These are phyloP conservation scores for Astreopora myriophthalma DNA, from an alignment of 64 coral and sea anemone species.

Conservation along the genomic window DNA sequence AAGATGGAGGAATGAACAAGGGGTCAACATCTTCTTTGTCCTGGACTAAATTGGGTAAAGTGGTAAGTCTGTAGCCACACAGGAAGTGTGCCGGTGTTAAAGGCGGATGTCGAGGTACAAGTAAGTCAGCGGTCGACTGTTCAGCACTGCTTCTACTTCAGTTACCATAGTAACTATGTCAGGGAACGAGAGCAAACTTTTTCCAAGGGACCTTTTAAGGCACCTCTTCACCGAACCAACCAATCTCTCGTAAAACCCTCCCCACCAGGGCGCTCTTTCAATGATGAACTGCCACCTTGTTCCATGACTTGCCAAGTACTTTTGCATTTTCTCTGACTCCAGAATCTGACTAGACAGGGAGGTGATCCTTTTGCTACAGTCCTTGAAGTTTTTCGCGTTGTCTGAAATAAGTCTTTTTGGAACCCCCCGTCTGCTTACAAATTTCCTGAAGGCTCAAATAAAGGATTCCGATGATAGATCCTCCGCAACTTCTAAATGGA, in stretches of 20 bases:
- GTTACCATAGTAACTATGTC: not conserved
- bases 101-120: not conserved
- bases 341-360: not conserved
- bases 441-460: conserved; percentile 43
- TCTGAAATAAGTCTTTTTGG: conserved; percentile 57
- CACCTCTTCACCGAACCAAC: too few relatives aligned
- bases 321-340: not conserved
- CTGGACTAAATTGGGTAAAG: not conserved
- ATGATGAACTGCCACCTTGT: not conserved
- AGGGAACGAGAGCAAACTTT: not conserved
- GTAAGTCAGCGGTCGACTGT: conserved; percentile 34
- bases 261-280: conserved; percentile 1
- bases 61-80: conserved; percentile 5
- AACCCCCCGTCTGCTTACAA: conserved; percentile 22
- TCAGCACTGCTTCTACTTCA: conserved; percentile 47
- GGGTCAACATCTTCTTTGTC: not conserved
- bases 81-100: conserved; percentile 47
- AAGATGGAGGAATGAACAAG: not conserved
- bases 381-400: too few relatives aligned
- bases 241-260: too few relatives aligned
- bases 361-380: not conserved
- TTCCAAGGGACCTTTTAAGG: too few relatives aligned
- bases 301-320: too few relatives aligned
- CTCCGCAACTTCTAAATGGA: conserved; percentile 53
- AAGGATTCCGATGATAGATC: conserved; percentile 43